Base-by-base conservation (phyloP, 1,140 invertebrate species). In the Eriocheir sinensis region DNA sequence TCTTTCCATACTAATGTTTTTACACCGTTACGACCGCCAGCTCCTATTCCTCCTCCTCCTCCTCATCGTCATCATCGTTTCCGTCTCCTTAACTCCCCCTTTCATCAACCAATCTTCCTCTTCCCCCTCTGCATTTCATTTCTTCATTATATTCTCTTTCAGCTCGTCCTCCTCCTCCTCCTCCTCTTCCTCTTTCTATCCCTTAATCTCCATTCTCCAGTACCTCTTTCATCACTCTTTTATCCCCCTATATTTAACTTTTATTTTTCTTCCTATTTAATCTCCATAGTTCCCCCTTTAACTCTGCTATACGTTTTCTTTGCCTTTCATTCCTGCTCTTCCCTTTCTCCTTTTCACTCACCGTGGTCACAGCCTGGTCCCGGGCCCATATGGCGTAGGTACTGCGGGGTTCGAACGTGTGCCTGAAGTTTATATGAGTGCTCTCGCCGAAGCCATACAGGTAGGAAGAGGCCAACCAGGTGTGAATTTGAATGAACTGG, bases 371-470 rank as follows among this genome's bases (percentile, higher is more conserved):
- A 8, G 96, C 95, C 95, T 97, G 96, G 95, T 97, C 97, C 80
- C 97, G 95, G 15, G 97, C 96, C 93, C 97, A 97, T 96, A 97
- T 96, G 30, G 96, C 96, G 96, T 96, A 96, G 4, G 96, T 96
- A 41, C 92, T 95, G 90, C 97, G 96, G 88, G 94, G 36, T 12
- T 92, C 83, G 90, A 95, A 95, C 44, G 15, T 17, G 32, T 89
- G 94, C 86, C 96, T 93, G 79, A 96, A 95, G 34, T 72, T 41
- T 21, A 72, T 72, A 36, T 96, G 96, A 21, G 96, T 96, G 92
- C 96, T 96, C 96, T 97, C 97, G 21, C 97, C 97, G 95, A 97
- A 97, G n/a, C 97, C 97, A 96, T 97, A 97, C 17, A 97, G 96
- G 95, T 97, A 96, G 6, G 96, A 95, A 9, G 97, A 96, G 30